phyloP scores from a whole-genome alignment of 1,140 invertebrate genomes.

The Drosophila arizonae region DNA sequence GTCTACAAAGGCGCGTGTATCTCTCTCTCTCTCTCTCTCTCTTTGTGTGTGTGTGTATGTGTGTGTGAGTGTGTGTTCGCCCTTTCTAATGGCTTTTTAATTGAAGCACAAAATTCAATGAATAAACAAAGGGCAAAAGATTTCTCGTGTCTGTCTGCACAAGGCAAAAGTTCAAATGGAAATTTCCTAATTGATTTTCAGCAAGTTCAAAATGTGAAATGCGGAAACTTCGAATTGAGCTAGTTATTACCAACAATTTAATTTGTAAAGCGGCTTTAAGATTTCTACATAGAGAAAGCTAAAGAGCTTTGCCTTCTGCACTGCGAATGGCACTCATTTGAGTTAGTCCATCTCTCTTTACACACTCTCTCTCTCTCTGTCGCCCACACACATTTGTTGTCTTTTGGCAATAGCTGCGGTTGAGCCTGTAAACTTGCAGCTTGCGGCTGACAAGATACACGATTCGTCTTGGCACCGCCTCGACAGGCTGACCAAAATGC shows the following conservation, averaged over 20 bases:
- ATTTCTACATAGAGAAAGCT: neutral
- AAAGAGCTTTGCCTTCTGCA: neutral
- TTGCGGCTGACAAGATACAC: slow-evolving; percentile 24
- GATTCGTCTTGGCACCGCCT: neutral
- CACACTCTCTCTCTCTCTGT: too few relatives aligned
- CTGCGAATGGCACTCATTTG: neutral
- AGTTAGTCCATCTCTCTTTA: too few relatives aligned
- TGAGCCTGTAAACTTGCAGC: slow-evolving; percentile 23
- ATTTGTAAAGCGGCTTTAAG: too few relatives aligned
- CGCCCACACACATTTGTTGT: too few relatives aligned
- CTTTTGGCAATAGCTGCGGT: slow-evolving; percentile 4
- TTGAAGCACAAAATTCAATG: slow-evolving; percentile 73
- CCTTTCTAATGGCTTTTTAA: slow-evolving; percentile 73
- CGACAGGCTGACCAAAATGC: neutral
- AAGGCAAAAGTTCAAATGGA: slow-evolving; percentile 50
- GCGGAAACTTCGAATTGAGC: slow-evolving; percentile 38
- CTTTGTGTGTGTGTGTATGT: neutral
- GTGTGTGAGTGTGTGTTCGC: slow-evolving; percentile 1
- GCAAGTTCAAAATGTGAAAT: slow-evolving; percentile 39
- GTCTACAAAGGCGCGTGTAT: neutral
- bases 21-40: neutral
- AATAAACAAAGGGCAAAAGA: slow-evolving; percentile 56
- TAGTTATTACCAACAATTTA: too few relatives aligned
- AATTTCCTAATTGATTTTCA: slow-evolving; percentile 68
- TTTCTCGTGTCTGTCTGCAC: slow-evolving; percentile 34